A percentile compares a stretch with the other conserved stretches of the same genome.
phyloP scores from a whole-genome alignment of 2,888 invertebrate species.

The Polydrusus pterygomalis region DNA sequence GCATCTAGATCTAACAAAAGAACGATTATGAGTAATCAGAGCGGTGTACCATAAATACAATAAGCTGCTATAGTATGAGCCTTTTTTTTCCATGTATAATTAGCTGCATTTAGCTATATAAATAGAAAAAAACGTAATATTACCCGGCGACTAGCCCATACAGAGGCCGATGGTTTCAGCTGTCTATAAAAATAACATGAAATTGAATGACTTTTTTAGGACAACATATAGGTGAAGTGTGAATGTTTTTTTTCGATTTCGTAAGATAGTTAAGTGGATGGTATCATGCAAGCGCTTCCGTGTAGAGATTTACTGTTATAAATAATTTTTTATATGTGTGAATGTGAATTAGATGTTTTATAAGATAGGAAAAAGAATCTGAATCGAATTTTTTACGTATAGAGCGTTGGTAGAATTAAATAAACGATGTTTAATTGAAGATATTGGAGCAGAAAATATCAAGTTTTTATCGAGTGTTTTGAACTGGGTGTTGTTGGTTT shows the following conservation, averaged over 20 bases:
- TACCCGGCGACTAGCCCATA: neutral
- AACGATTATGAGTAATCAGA: too few relatives aligned
- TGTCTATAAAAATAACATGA: slow-evolving; percentile 27
- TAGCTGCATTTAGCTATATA: too few relatives aligned
- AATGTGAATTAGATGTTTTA: slow-evolving; percentile 10
- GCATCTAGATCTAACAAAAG: too few relatives aligned
- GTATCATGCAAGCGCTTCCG: slow-evolving; percentile 27
- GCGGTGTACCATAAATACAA: too few relatives aligned
- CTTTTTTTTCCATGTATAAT: too few relatives aligned
- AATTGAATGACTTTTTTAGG: slow-evolving; percentile 33
- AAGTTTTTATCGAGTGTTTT: too few relatives aligned
- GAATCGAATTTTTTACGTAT: neutral
- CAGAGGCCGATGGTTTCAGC: neutral
- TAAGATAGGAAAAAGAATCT: slow-evolving; percentile 9
- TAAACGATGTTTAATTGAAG: neutral
- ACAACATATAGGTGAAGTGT: slow-evolving; percentile 32
- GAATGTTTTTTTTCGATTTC: slow-evolving; percentile 27
- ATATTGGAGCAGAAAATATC: neutral
- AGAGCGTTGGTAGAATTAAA: neutral
- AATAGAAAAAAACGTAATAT: too few relatives aligned
- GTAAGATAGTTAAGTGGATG: slow-evolving; percentile 20
- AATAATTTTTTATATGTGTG: slow-evolving; percentile 15
- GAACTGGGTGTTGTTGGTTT: too few relatives aligned
- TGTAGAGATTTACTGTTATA: slow-evolving; percentile 29
- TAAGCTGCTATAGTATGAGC: too few relatives aligned